Evolutionary conservation across 2,797 vertebrate species (phyloP), one percentile per base, ranked within the genome.

Genomic region (Picus viridis): DNA sequence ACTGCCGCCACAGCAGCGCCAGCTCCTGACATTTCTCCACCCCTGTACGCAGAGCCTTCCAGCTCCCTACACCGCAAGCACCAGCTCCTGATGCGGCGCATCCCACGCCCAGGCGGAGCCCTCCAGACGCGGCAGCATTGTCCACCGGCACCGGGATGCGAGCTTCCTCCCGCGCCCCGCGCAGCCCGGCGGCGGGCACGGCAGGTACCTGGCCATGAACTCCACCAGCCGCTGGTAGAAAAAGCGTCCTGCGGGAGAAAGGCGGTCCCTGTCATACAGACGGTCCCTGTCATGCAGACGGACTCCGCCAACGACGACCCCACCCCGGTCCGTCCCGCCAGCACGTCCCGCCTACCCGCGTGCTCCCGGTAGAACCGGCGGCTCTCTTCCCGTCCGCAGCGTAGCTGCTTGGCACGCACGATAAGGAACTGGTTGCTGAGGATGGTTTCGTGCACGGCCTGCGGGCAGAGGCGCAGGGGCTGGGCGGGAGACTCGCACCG

Each of bases 191-290:
- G 2, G 36, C 7, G 24, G 58, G 14, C 39, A 13, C 14, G 4
- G 83, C 62, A 8, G 10, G 26, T 96, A 99, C 99, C 99, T 99
- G 90, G 98, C 98, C 99, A 99, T 99, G 97, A 99, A 99, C 95
- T 99, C 99, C 97, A 99, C 99, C 92, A 99, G 98, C 89, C 99
- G 98, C 96, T 98, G 99, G 96, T 99, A 99, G 98, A 99, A 99
- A 97, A 99, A 99, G 51, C 98, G 97, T 24, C 98, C 99, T 99
- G 92, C 47, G 89, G 94, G 70, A 92, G 36, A 89, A 6, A 80
- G 20, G 79, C 3, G 72, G 36, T 7, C 51, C 12, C 12, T 23
- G 59, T 85, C 54, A 62, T 39, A 39, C 39, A 80, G 20, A 81
- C 3, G 72, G 36, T 7, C 51, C 13, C 12, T 19, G 59, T 85